Percentiles rank a stretch among this genome's conserved stretches.
These are phyloP conservation scores for Branchinecta lindahli DNA, from an alignment of 1,140 invertebrate species.

Conservation along the genomic window DNA sequence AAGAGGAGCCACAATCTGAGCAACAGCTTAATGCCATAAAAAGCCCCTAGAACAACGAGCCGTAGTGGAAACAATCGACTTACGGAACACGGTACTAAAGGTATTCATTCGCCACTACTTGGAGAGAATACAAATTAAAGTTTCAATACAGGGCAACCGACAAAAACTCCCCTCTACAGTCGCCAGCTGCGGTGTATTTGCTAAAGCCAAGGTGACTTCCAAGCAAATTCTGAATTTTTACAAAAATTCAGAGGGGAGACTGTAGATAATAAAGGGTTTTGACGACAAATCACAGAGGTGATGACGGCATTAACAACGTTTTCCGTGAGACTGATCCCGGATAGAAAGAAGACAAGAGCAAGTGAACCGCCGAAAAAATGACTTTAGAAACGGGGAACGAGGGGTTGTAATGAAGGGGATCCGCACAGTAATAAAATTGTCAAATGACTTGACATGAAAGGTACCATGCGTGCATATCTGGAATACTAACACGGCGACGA, in stretches of 20 bases:
- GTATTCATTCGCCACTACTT: not conserved
- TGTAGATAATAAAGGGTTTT: slow-evolving; percentile 3
- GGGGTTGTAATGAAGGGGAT: not conserved
- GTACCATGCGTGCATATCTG: not conserved
- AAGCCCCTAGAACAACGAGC: no score
- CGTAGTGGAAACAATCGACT: no score
- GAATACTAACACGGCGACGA: not conserved
- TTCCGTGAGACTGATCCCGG: slow-evolving; percentile 5
- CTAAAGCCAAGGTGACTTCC: not conserved
- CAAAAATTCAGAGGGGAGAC: not conserved
- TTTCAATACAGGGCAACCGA: not conserved
- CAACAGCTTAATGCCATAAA: no score
- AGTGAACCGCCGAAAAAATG: slow-evolving; percentile 1
- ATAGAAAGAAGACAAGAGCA: not conserved
- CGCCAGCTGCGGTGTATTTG: not conserved
- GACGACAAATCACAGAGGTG: slow-evolving; percentile 1
- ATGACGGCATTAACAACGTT: not conserved
- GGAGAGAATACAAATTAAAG: slow-evolving; percentile 3
- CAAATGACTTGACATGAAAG: slow-evolving; percentile 11
- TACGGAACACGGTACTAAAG: no score
- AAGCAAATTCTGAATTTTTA: not conserved
- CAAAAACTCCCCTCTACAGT: not conserved
- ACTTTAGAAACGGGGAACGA: not conserved
- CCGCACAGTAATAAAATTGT: not conserved
- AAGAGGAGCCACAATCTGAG: no score